Percentiles rank a stretch among this genome's conserved stretches.
phyloP scores from a whole-genome alignment of 2,797 vertebrate genomes.

The Paguma larvata region DNA sequence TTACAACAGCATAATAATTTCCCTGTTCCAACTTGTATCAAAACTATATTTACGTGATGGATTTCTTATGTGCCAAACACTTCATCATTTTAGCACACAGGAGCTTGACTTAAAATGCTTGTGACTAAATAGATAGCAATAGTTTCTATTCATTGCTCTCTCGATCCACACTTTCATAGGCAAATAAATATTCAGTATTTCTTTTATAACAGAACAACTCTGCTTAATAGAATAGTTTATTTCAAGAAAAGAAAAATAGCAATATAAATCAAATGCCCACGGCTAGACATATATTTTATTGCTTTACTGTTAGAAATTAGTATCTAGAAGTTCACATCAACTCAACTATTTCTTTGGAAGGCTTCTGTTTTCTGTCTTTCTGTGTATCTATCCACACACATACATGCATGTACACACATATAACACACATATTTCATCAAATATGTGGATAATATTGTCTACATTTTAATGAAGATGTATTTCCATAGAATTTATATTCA shows the following conservation, averaged over 20 bases:
- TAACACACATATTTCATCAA: not conserved
- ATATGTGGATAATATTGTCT: not conserved
- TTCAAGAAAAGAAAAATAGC: slow-evolving; percentile 13
- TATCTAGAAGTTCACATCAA: not conserved
- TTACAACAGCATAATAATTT: slow-evolving; percentile 70
- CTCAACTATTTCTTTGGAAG: not conserved
- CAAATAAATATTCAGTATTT: slow-evolving; percentile 43
- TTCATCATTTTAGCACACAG: slow-evolving; percentile 68
- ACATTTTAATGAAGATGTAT: not conserved
- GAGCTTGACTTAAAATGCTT: slow-evolving; percentile 56
- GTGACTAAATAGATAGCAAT: slow-evolving; percentile 54
- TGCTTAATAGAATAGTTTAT: slow-evolving; percentile 24
- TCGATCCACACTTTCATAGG: not conserved
- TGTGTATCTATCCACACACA: not conserved
- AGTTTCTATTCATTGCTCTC: slow-evolving; percentile 55
- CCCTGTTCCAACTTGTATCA: slow-evolving; percentile 55
- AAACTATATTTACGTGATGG: slow-evolving; percentile 67
- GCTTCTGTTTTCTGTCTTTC: not conserved
- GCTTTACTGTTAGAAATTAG: not conserved
- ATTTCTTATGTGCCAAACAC: slow-evolving; percentile 64
- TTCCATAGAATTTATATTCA: not conserved
- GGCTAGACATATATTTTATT: not conserved
- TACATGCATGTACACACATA: not conserved
- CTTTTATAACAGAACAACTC: slow-evolving; percentile 4
- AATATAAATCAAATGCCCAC: not conserved